A percentile compares a stretch with the other conserved stretches of the same genome.
phyloP scores from a whole-genome alignment of 1,140 invertebrate species.

The Rhynchophorus ferrugineus region DNA sequence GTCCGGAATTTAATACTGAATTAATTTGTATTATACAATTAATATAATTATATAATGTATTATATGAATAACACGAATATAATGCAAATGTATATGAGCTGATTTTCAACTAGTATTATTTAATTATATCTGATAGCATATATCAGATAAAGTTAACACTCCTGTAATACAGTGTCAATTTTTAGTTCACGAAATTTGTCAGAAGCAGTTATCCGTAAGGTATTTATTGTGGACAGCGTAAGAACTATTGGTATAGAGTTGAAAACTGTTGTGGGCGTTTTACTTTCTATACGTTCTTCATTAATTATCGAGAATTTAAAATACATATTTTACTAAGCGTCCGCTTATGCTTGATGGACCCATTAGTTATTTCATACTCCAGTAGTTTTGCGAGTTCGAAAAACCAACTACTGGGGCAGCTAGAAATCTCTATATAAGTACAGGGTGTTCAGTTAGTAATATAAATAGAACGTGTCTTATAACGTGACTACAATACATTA shows the following conservation, averaged over 20 bases:
- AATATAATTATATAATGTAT: too few relatives aligned
- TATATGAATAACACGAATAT: too few relatives aligned
- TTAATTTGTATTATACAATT: too few relatives aligned
- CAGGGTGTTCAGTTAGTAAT: neutral
- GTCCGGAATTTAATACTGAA: too few relatives aligned
- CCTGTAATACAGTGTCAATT: too few relatives aligned
- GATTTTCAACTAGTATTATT: too few relatives aligned
- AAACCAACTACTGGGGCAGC: neutral
- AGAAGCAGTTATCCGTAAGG: neutral
- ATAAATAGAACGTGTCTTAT: too few relatives aligned
- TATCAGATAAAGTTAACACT: too few relatives aligned
- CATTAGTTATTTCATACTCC: neutral
- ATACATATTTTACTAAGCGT: neutral
- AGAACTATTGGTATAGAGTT: neutral
- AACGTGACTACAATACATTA: too few relatives aligned
- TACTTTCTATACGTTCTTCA: neutral
- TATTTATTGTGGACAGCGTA: neutral
- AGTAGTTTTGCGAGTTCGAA: neutral
- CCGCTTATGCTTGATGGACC: neutral
- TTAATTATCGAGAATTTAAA: neutral
- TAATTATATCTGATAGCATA: too few relatives aligned
- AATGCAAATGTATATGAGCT: too few relatives aligned
- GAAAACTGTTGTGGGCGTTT: neutral
- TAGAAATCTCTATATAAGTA: neutral
- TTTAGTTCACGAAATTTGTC: too few relatives aligned